Percentiles rank a stretch among this genome's conserved stretches.
Conservation (phyloP, 2,113 vertebrate species). For the Psilopogon haemacephalus region DNA sequence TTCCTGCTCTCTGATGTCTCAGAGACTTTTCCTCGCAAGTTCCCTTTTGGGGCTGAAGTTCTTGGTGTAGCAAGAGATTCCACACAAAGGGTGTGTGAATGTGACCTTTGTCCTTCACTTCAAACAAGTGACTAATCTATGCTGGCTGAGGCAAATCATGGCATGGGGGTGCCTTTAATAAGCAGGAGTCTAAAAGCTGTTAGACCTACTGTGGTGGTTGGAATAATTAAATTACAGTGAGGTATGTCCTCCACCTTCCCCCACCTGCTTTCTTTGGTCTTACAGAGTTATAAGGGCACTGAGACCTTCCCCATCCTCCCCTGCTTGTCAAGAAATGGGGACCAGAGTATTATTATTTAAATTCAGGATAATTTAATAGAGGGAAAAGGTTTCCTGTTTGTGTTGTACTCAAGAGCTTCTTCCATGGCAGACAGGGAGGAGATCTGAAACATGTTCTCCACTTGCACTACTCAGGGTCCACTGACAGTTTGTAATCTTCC, state of each 20-base stretch:
- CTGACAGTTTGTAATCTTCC: slow-evolving; percentile 26
- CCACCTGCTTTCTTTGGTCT: not conserved
- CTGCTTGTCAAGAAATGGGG: not conserved
- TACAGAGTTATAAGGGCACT: not conserved
- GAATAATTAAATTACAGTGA: not conserved
- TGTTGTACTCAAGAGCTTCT: not conserved
- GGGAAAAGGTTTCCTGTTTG: not conserved
- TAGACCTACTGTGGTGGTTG: not conserved
- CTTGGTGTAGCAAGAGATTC: not conserved
- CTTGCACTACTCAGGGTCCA: not conserved
- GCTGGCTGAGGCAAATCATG: not conserved
- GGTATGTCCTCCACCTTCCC: not conserved
- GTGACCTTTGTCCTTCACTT: not conserved
- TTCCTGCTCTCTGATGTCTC: not conserved
- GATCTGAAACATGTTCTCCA: not conserved
- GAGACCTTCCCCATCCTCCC: too few relatives aligned
- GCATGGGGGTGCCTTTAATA: not conserved
- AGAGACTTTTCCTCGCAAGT: not conserved
- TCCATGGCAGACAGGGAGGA: not conserved
- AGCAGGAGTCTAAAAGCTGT: not conserved
- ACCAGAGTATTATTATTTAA: not conserved
- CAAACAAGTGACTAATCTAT: not conserved
- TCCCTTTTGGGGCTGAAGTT: not conserved
- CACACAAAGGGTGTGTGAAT: not conserved
- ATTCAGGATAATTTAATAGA: not conserved